phyloP scores from a whole-genome alignment of 2,113 vertebrate species.

The Nycticorax nycticorax region DNA sequence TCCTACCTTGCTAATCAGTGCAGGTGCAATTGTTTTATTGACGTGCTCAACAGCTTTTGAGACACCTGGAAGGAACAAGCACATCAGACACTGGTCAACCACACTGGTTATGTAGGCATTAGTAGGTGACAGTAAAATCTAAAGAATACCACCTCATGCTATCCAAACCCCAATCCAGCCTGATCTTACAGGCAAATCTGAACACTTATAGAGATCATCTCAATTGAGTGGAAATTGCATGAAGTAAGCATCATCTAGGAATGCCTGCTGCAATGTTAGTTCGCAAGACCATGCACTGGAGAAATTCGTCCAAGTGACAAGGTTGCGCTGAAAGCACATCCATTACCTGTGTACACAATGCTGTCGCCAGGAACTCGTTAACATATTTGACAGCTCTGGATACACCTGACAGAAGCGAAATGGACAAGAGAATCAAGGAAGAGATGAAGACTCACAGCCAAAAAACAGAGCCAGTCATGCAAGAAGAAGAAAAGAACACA shows the following conservation, averaged over 20 bases:
- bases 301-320: not conserved
- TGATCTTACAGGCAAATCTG: not conserved
- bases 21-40: slow-evolving; percentile 99
- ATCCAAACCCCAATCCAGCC: not conserved
- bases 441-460: slow-evolving; percentile 28
- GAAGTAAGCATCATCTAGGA: slow-evolving; percentile 65
- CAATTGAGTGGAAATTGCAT: not conserved
- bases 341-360: slow-evolving; percentile 97
- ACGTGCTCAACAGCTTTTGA: slow-evolving; percentile 98
- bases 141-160: not conserved
- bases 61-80: slow-evolving; percentile 98
- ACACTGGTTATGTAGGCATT: slow-evolving; percentile 72
- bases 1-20: slow-evolving; percentile 98
- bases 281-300: slow-evolving; percentile 82
- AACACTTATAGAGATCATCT: not conserved
- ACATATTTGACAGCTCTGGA: slow-evolving; percentile 98
- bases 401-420: slow-evolving; percentile 85
- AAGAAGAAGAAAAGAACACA: not conserved
- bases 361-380: slow-evolving; percentile 96
- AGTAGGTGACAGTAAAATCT: slow-evolving; percentile 57
- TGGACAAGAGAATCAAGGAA: slow-evolving; percentile 41
- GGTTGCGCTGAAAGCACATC: slow-evolving; percentile 47
- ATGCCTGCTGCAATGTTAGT: slow-evolving; percentile 78
- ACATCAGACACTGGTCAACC: slow-evolving; percentile 84
- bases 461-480: not conserved